Evolutionary conservation across 1,140 invertebrate species (phyloP).

Genomic region (Papilio glaucus): DNA sequence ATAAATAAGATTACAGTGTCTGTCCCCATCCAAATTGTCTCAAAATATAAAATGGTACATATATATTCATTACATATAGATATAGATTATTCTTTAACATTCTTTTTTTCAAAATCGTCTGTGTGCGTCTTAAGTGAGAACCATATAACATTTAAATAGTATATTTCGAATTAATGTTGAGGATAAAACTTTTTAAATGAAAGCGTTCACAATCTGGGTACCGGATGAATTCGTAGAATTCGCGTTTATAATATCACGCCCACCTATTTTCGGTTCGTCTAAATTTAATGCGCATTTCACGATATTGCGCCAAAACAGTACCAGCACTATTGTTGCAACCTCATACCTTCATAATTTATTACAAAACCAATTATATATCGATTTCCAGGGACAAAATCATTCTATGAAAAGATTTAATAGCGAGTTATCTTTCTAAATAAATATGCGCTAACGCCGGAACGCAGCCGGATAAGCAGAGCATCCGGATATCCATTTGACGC

Average conservation of each 20-base stretch:
- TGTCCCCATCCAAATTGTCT: too few relatives aligned
- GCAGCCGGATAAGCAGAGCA: too few relatives aligned
- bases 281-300: conserved; percentile 57
- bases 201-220: not conserved
- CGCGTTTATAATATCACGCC: conserved; percentile 63
- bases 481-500: too few relatives aligned
- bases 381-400: not conserved
- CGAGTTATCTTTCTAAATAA: too few relatives aligned
- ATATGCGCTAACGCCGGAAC: too few relatives aligned
- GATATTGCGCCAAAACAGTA: conserved; percentile 47
- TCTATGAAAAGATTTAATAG: conserved; percentile 12
- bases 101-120: too few relatives aligned
- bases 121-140: too few relatives aligned
- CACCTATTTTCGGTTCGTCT: conserved; percentile 68
- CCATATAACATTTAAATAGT: too few relatives aligned
- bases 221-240: conserved; percentile 18
- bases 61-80: too few relatives aligned
- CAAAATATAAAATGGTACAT: too few relatives aligned
- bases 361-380: conserved; percentile 14
- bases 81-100: too few relatives aligned
- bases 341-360: conserved; percentile 15
- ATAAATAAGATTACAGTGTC: too few relatives aligned
- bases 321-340: conserved; percentile 4
- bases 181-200: conserved; percentile 1
- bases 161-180: not conserved